Base-by-base conservation (phyloP, 2,888 invertebrate species). In the Alentia gelatinosa region DNA sequence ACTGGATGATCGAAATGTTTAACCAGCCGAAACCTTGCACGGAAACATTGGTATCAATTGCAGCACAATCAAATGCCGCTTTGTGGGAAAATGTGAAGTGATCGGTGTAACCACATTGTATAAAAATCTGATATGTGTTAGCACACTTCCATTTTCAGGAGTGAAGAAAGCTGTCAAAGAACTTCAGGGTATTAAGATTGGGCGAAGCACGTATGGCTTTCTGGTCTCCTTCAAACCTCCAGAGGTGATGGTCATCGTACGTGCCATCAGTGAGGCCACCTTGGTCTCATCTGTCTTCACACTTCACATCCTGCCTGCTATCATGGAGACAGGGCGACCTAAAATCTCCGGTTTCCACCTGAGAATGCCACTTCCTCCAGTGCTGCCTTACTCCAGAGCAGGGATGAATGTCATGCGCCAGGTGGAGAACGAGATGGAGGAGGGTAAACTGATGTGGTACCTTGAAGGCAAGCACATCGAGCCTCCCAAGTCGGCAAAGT, bases 161-260 rank as follows among this genome's bases (percentile, higher is more conserved):
- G 86, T 86, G 50, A 42, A 47, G 30, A 42, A 47, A 30, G 86
- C 86, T 12, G 42, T 86, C n/a, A 86, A 86, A 30, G 86, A 86
- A 50, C 86, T 86, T n/a, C 86, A 86, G 50, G 86, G 86, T 47
- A 86, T 86, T 19, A 86, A 86, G 26, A 86, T 86, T 23, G 86
- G 86, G 12, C 42, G 86, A 26, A 86, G 86, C 47, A 86, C 86
- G 4, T 86, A 86, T 30, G 86, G 86, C 19, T 86, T 86, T 33
- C 86, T 86, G 1, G 9, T 86, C 33, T 86, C 86, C 7, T 42
- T 47, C 86, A 86, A 47, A 9, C 86, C 86, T 1, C 86, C 86
- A 1, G 86, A 86, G 23, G 86, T 86, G 12, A 30, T 86, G 30
- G 86, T 86, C 47, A 86, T 86, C 1, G 86, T 86, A 1, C 19